phyloP scores from a whole-genome alignment of 2,113 vertebrate species.

The Pimephales promelas region DNA sequence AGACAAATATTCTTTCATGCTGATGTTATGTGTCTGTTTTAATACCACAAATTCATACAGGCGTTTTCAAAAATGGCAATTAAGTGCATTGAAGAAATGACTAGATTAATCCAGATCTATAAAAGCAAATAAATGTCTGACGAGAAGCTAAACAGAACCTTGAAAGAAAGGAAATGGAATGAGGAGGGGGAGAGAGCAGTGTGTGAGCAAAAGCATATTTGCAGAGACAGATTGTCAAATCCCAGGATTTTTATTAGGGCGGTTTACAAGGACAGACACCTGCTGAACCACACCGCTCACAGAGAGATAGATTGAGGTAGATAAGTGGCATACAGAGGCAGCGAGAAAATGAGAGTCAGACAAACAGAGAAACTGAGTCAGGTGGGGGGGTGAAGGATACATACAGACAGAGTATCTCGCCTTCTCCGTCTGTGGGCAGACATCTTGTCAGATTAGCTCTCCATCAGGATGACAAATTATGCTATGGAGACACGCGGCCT shows the following conservation, averaged over 20 bases:
- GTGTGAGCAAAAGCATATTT: slow-evolving; percentile 32
- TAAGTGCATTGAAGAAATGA: slow-evolving; percentile 5
- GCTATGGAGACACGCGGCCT: slow-evolving; percentile 36
- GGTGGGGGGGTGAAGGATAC: slow-evolving; percentile 10
- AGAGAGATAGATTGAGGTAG: slow-evolving; percentile 39
- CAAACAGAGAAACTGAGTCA: slow-evolving; percentile 38
- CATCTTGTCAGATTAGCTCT: slow-evolving; percentile 56
- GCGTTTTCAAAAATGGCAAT: slow-evolving; percentile 12
- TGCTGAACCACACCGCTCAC: slow-evolving; percentile 48
- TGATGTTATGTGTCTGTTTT: background rate
- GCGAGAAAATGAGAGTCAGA: slow-evolving; percentile 32
- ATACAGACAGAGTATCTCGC: slow-evolving; percentile 38
- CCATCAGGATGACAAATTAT: slow-evolving; percentile 56
- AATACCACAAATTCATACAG: background rate
- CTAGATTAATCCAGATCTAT: background rate
- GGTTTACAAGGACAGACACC: slow-evolving; percentile 42
- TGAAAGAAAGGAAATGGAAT: background rate
- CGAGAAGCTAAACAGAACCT: background rate
- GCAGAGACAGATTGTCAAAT: slow-evolving; percentile 36
- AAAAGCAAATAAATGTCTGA: slow-evolving; percentile 3
- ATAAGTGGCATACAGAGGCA: slow-evolving; percentile 40
- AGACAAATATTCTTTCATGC: background rate
- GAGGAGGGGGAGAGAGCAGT: background rate
- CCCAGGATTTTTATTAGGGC: slow-evolving; percentile 31
- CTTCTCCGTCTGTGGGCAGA: slow-evolving; percentile 48